Evolutionary conservation across 2,113 vertebrate species (phyloP).

Genomic region (Odontesthes bonariensis): DNA sequence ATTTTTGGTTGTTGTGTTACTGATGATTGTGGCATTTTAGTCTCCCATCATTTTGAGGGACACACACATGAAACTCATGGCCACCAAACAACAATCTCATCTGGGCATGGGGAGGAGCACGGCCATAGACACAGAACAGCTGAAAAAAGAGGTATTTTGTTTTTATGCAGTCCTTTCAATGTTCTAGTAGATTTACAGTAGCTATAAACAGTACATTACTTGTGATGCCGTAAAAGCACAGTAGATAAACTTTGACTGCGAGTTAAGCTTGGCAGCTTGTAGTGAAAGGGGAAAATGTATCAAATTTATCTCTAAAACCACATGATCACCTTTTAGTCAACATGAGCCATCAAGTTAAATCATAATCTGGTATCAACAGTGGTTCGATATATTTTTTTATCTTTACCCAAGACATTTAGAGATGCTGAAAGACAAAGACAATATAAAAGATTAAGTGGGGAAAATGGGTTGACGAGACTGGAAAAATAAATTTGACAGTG

Average conservation of each 20-base stretch:
- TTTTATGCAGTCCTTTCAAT: background rate
- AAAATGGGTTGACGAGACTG: background rate
- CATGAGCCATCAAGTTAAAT: conserved; percentile 30
- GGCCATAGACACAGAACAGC: conserved; percentile 6
- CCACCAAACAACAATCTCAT: background rate
- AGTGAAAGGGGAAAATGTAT: conserved; percentile 19
- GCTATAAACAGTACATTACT: conserved; percentile 9
- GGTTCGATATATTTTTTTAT: conserved; percentile 21
- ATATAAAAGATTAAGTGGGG: background rate
- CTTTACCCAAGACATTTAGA: conserved; percentile 12
- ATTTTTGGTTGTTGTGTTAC: background rate
- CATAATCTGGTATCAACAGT: conserved; percentile 33
- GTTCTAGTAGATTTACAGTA: conserved; percentile 4
- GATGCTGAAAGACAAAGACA: conserved; percentile 25
- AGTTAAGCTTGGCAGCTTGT: conserved; percentile 14
- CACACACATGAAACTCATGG: conserved; percentile 18
- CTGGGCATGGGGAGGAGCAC: background rate
- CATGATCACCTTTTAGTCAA: conserved; percentile 47
- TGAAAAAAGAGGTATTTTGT: conserved; percentile 7
- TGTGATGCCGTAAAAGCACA: conserved; percentile 14
- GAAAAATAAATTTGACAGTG: conserved; percentile 22
- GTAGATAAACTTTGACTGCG: conserved; percentile 2
- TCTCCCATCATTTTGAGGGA: conserved; percentile 14
- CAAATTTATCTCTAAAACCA: conserved; percentile 33
- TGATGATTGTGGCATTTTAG: conserved; percentile 19